Base-by-base conservation (phyloP, 1,140 invertebrate species). In the Drosophila busckii region DNA sequence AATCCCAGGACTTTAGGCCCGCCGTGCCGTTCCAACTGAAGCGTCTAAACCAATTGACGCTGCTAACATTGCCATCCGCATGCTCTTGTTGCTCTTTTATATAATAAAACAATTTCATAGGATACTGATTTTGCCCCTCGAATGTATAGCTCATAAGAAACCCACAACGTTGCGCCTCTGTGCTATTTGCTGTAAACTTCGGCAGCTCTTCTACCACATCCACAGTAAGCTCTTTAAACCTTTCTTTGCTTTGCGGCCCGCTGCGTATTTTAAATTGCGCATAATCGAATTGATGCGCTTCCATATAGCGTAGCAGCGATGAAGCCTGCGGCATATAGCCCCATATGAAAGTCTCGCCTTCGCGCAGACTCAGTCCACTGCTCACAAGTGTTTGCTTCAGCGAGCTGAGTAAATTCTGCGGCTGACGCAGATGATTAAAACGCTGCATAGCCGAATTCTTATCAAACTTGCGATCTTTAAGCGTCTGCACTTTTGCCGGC, bases 331-430 rank as follows among this genome's bases (percentile, higher is more conserved):
- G 61, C 61, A 71, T 37, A n/a, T 71, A 71, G 3, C 58, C 41
- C 61, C 61, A 71, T 3, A 70, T 28, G n/a, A 70, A 65, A 3
- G 68, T 61, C 16, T 70, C 68, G 2, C 49, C 67, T 0, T 12
- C 2, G 2, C 15, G 0, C 8, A 64, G 25, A 2, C 44, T 0
- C 0, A 23, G 13, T 15, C 20, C 22, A 0, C 61, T 38, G 1
- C 4, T 10, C 7, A 60, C 1, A 0, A 55, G 8, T 1, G 13
- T 10, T 4, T n/a, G 22, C 6, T 29, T 28, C 29, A 70, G 68
- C 0, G 53, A 49, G 0, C 10, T 1, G 2, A 71, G 28, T 7
- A 50, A 22, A 13, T 61, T 55, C 1, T 65, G 10, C 0, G 68
- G 54, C 8, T 70, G 54, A 1, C 40, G 48, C 10, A 70, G 17